Evolutionary conservation across 2,113 vertebrate genomes (phyloP).

Genomic region (Perca schrenkii): DNA sequence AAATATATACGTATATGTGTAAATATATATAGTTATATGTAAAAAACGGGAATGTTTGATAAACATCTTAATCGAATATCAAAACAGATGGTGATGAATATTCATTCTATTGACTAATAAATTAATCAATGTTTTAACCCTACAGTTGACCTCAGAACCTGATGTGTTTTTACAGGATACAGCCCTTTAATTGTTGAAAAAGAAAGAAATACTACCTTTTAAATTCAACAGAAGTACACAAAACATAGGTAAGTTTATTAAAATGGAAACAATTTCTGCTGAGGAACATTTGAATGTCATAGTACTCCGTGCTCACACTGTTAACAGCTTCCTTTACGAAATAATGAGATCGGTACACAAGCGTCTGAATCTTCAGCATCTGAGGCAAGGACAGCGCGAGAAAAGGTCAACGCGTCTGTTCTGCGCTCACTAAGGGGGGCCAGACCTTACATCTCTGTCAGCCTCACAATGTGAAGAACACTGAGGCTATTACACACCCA

Average conservation of each 20-base stretch:
- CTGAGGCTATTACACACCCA: background rate
- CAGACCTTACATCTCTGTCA: constrained; percentile 41
- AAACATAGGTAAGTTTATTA: background rate
- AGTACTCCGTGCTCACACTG: constrained; percentile 17
- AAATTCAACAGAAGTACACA: background rate
- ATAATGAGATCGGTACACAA: constrained; percentile 56
- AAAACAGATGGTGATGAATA: background rate
- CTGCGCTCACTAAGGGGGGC: constrained; percentile 57
- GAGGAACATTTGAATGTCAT: background rate
- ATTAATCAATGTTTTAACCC: background rate
- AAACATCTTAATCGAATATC: background rate
- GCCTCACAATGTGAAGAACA: constrained; percentile 25
- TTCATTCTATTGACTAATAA: background rate
- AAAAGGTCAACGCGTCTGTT: constrained; percentile 74
- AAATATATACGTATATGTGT: too few relatives aligned
- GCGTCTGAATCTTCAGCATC: constrained; percentile 10
- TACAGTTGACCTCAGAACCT: background rate
- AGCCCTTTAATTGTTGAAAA: background rate
- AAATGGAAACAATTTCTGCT: constrained; percentile 2
- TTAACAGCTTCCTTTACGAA: constrained; percentile 54
- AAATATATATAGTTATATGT: too few relatives aligned
- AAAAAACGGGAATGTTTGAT: background rate
- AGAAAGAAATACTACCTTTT: background rate
- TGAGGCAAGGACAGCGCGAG: constrained; percentile 26
- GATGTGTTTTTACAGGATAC: background rate